Evolutionary conservation across 2,113 vertebrate species (phyloP).

Genomic region (Dissostichus mawsoni): DNA sequence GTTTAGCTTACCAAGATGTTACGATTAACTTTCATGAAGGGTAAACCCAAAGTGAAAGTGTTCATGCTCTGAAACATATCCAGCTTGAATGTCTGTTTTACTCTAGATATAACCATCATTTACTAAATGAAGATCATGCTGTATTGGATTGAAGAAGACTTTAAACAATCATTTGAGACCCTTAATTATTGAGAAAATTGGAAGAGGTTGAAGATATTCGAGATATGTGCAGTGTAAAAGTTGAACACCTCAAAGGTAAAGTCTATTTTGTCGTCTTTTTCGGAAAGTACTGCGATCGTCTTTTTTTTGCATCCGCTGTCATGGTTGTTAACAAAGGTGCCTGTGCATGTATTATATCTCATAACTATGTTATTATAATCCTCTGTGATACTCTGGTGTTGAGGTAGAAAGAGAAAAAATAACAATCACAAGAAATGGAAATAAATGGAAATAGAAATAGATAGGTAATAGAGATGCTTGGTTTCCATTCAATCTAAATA

Average conservation of each 20-base stretch:
- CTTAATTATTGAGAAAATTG: too few relatives aligned
- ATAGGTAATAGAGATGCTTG: neutral
- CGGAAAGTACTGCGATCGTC: neutral
- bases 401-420: neutral
- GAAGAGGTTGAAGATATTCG: neutral
- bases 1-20: too few relatives aligned
- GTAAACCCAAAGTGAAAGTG: too few relatives aligned
- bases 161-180: too few relatives aligned
- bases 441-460: neutral
- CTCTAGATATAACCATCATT: too few relatives aligned
- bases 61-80: too few relatives aligned
- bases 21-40: too few relatives aligned
- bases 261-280: neutral
- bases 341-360: neutral
- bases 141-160: too few relatives aligned
- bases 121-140: too few relatives aligned
- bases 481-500: neutral
- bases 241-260: neutral
- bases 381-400: neutral
- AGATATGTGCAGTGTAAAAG: neutral
- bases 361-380: neutral
- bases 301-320: neutral
- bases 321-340: neutral
- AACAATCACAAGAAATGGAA: neutral
- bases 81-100: too few relatives aligned